These are phyloP conservation scores for Dolichallabes microphthalmus DNA, from an alignment of 2,113 vertebrate species.

Conservation along the genomic window DNA sequence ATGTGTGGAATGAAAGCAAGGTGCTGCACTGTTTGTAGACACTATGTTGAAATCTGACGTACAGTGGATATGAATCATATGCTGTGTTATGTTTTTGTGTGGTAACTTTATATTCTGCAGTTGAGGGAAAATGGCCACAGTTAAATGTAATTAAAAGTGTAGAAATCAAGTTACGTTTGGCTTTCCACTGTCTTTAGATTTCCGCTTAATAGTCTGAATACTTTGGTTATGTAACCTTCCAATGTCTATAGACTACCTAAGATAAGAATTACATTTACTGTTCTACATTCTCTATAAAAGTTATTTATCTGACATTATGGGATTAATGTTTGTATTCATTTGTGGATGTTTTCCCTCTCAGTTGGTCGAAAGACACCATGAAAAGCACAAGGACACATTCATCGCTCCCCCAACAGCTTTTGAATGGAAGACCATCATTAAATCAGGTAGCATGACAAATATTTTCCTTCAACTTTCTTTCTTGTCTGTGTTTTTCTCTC, in stretches of 20 bases:
- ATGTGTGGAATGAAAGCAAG: conserved; percentile 53
- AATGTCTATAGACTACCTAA: background rate
- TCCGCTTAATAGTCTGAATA: background rate
- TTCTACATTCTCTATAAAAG: background rate
- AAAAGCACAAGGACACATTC: conserved; percentile 66
- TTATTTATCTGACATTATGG: background rate
- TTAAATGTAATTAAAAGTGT: background rate
- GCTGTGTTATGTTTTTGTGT: background rate
- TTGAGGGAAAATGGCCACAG: background rate
- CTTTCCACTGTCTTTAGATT: background rate
- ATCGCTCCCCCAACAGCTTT: conserved; percentile 72
- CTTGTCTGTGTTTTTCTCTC: background rate
- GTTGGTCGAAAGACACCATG: conserved; percentile 67
- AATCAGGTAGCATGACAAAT: conserved; percentile 70
- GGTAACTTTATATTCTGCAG: background rate
- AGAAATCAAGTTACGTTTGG: background rate
- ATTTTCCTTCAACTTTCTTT: background rate
- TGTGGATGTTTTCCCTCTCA: conserved; percentile 55
- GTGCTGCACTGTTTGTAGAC: conserved; percentile 41
- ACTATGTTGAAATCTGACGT: too few relatives aligned
- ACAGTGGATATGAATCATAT: background rate
- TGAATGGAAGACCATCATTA: conserved; percentile 70
- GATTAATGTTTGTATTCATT: background rate
- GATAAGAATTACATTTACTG: background rate
- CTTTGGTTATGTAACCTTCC: background rate